These are phyloP conservation scores for Matsumurasca onukii DNA, from an alignment of 1,140 invertebrate genomes.

Conservation along the genomic window DNA sequence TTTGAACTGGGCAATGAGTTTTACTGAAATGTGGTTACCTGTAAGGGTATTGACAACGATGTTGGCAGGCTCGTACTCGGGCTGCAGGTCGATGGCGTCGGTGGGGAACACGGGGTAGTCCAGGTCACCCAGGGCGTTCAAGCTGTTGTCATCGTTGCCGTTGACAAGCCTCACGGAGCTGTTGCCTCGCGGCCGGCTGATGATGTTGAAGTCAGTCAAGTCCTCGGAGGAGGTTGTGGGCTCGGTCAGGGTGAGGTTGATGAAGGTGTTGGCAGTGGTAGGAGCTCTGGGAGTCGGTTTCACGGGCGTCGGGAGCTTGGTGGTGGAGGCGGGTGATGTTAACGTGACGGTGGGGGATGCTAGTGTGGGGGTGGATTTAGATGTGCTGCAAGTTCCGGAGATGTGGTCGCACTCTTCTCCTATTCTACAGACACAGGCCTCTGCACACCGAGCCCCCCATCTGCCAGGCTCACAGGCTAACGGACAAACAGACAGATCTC, in stretches of 20 bases:
- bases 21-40: not conserved
- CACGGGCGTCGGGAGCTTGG: not conserved
- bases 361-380: slow-evolving; percentile 13
- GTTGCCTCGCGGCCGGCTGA: not conserved
- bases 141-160: not conserved
- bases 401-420: slow-evolving; percentile 73
- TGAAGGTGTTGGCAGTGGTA: not conserved
- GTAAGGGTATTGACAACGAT: not conserved
- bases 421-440: slow-evolving; percentile 74
- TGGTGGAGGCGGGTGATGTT: not conserved
- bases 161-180: not conserved
- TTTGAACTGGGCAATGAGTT: not conserved
- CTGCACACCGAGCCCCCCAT: slow-evolving; percentile 84
- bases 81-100: not conserved
- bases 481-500: no score
- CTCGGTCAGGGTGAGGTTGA: slow-evolving; percentile 8
- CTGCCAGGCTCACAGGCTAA: slow-evolving; percentile 85
- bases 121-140: not conserved
- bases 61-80: not conserved
- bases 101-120: slow-evolving; percentile 2
- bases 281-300: not conserved
- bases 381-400: slow-evolving; percentile 60
- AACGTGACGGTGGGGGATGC: slow-evolving; percentile 41
- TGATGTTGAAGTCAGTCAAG: slow-evolving; percentile 17
- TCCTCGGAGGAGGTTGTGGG: not conserved